Evolutionary conservation across 2,888 invertebrate genomes (phyloP).

Genomic region (Gandaritis pyraliata): DNA sequence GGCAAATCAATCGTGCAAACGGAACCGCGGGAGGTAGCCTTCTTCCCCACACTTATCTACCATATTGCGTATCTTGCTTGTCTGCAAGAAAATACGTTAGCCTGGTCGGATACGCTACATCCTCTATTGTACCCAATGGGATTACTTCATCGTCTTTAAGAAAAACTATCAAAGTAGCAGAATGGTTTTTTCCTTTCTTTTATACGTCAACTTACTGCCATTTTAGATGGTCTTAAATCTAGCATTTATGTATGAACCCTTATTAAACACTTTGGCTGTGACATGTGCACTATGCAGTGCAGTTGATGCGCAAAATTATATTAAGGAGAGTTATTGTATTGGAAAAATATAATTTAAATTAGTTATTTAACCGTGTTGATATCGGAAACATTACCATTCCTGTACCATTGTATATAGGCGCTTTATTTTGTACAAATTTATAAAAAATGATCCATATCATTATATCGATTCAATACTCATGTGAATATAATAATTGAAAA

Average conservation of each 20-base stretch:
- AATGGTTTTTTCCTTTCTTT: no score
- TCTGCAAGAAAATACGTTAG: neutral
- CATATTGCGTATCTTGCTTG: no score
- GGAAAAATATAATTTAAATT: slow-evolving; percentile 43
- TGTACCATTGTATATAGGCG: slow-evolving; percentile 38
- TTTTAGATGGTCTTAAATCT: neutral
- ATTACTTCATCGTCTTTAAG: no score
- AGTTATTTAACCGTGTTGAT: slow-evolving; percentile 42
- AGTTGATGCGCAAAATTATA: slow-evolving; percentile 47
- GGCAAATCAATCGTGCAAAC: no score
- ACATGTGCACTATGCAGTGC: slow-evolving; percentile 14
- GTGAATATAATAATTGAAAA: slow-evolving; percentile 7
- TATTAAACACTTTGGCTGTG: slow-evolving; percentile 10
- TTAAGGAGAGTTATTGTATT: slow-evolving; percentile 47
- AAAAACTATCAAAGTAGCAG: no score
- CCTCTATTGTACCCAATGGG: no score
- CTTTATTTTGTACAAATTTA: slow-evolving; percentile 36
- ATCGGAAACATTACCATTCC: slow-evolving; percentile 41
- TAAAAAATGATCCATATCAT: slow-evolving; percentile 32
- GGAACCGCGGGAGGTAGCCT: no score
- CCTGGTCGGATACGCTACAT: no score
- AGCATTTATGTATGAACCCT: slow-evolving; percentile 6
- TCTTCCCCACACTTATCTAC: no score
- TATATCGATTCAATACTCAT: slow-evolving; percentile 32
- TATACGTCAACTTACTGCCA: no score